These are phyloP conservation scores for Lasius fuliginosus DNA, from an alignment of 2,888 invertebrate genomes.

Conservation along the genomic window DNA sequence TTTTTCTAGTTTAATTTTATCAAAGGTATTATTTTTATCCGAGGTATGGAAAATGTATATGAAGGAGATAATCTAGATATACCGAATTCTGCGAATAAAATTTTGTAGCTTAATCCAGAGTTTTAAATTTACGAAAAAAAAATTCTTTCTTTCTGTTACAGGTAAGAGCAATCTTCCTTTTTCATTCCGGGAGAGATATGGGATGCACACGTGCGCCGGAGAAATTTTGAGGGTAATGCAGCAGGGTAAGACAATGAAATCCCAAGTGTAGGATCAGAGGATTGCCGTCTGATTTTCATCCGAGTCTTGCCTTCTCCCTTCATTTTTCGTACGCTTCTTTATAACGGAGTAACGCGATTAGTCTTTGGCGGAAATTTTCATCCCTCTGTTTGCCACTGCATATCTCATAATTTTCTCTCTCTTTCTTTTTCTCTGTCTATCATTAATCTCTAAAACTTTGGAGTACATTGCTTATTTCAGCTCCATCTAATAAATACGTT, in stretches of 20 bases:
- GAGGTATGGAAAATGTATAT: background rate
- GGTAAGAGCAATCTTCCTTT: slow-evolving; percentile 69
- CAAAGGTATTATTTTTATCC: background rate
- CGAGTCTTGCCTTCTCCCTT: slow-evolving; percentile 27
- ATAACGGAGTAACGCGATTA: slow-evolving; percentile 71
- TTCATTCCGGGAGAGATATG: slow-evolving; percentile 36
- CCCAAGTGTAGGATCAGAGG: slow-evolving; percentile 73
- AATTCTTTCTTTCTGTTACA: slow-evolving; percentile 70
- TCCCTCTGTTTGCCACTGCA: slow-evolving; percentile 67
- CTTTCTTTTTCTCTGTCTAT: slow-evolving; percentile 66
- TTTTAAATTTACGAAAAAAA: slow-evolving; percentile 14
- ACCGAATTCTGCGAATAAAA: background rate
- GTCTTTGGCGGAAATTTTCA: slow-evolving; percentile 68
- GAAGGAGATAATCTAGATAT: background rate
- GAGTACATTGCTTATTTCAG: slow-evolving; percentile 64
- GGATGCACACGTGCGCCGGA: slow-evolving; percentile 57
- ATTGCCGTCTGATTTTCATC: slow-evolving; percentile 59
- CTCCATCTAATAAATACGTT: slow-evolving; percentile 5
- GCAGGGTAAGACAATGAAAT: slow-evolving; percentile 74
- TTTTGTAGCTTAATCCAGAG: background rate
- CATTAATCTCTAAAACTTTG: slow-evolving; percentile 73
- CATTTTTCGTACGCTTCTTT: slow-evolving; percentile 67
- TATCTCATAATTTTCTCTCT: slow-evolving; percentile 53
- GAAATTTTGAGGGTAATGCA: slow-evolving; percentile 71
- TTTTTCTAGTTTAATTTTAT: background rate